Evolutionary conservation across 2,888 invertebrate genomes (phyloP), one percentile per base, ranked within the genome.

Genomic region (Pammene fasciana): DNA sequence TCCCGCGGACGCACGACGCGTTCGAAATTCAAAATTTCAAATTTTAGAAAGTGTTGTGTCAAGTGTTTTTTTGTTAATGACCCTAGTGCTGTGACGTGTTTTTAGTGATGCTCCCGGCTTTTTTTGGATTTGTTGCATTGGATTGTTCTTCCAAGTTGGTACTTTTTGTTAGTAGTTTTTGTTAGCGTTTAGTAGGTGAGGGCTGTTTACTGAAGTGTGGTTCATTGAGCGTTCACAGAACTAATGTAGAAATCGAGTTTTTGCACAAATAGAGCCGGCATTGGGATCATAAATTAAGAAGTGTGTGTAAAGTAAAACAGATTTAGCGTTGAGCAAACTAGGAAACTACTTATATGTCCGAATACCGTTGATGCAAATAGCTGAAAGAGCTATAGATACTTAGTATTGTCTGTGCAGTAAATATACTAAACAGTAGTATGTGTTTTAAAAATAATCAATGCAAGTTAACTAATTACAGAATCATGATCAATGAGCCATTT

Each of bases 51-150:
- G 85, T 82, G 79, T 59, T 55, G 67, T 73, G 76, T 77, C n/a
- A n/a, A n/a, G n/a, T n/a, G n/a, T n/a, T n/a, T 79, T 79, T 79
- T 72, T 74, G 76, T 79, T 76, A 75, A 74, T 76, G 79, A 77
- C 78, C 74, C 75, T 76, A 75, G 65, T 75, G 74, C 76, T 73
- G 74, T 77, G 78, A 67, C 77, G 70, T 74, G 61, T 76, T 71
- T n/a, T 57, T 72, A 75, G 83, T 85, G 81, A 78, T 78, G 84
- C 78, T 82, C 76, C 81, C 84, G 83, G 85, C 80, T 78, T 79
- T 65, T 60, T 43, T 50, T 52, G 52, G 55, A 65, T 64, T 64
- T 64, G 43, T 55, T 43, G 64, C 38, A 34, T 77, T 75, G 74
- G 67, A 77, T 78, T 79, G 75, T 75, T 75, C 71, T 76, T 75